Evolutionary conservation across 2,113 vertebrate species (phyloP).

Genomic region (Podilymbus podiceps): DNA sequence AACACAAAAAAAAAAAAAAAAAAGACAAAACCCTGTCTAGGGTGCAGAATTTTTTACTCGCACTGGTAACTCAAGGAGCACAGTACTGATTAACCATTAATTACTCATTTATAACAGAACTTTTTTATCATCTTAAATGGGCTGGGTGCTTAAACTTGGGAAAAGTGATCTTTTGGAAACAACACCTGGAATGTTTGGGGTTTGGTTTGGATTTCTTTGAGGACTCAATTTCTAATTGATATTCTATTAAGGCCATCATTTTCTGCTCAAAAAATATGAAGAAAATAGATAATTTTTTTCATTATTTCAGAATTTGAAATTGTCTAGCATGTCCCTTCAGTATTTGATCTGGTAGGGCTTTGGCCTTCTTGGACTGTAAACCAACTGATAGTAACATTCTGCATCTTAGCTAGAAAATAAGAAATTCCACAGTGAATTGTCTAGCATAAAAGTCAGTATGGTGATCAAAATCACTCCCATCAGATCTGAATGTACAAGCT

Average conservation of each 20-base stretch:
- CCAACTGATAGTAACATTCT: background rate
- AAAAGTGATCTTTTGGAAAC: background rate
- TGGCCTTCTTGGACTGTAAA: background rate
- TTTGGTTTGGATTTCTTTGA: background rate
- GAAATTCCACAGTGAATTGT: background rate
- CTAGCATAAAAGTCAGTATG: background rate
- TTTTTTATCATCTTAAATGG: background rate
- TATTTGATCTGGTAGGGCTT: background rate
- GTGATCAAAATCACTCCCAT: background rate
- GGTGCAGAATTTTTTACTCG: background rate
- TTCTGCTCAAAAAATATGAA: background rate
- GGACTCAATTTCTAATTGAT: background rate
- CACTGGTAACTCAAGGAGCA: background rate
- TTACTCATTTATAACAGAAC: background rate
- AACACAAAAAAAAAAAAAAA: background rate
- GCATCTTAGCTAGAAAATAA: background rate
- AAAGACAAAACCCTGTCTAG: accelerated
- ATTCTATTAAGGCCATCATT: background rate
- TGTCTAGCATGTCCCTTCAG: background rate
- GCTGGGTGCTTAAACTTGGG: background rate
- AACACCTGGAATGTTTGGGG: background rate
- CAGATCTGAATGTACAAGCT: background rate
- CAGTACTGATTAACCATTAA: background rate
- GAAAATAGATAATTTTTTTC: background rate
- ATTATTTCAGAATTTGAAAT: background rate